These are phyloP conservation scores for Rhincodon typus DNA, from an alignment of 2,797 vertebrate genomes.

Conservation along the genomic window DNA sequence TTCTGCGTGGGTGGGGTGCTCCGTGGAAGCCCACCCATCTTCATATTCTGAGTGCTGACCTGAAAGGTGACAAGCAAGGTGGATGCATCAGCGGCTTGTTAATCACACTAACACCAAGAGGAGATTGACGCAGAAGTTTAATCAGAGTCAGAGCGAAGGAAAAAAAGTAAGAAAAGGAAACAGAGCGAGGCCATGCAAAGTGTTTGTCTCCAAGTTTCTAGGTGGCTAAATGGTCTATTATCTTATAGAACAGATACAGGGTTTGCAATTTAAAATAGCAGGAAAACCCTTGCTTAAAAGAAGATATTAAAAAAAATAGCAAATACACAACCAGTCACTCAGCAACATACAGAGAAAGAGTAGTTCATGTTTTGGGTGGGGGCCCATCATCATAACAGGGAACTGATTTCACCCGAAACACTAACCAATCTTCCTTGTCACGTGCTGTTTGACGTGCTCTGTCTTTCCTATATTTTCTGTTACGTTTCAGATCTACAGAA, in stretches of 20 bases:
- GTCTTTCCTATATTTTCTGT: background rate
- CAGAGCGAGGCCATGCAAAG: constrained; percentile 33
- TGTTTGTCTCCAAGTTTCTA: constrained; percentile 19
- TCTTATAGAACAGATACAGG: constrained; percentile 25
- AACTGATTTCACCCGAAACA: background rate
- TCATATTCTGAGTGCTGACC: constrained; percentile 98
- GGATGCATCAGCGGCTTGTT: constrained; percentile 38
- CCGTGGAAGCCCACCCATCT: constrained; percentile 83
- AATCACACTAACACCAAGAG: constrained; percentile 51
- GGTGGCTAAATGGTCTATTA: background rate
- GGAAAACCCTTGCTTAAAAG: background rate
- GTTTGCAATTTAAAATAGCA: constrained; percentile 27
- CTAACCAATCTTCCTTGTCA: background rate
- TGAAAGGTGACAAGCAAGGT: constrained; percentile 45
- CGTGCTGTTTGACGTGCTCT: background rate
- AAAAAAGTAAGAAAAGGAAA: constrained; percentile 45
- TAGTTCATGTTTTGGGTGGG: background rate
- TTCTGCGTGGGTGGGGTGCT: constrained; percentile 97
- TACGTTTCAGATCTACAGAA: background rate
- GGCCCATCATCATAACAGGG: background rate
- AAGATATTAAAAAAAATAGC: background rate
- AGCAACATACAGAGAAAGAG: constrained; percentile 5
- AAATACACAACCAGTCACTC: background rate
- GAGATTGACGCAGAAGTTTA: constrained; percentile 47
- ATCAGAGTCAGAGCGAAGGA: constrained; percentile 48